phyloP scores from a whole-genome alignment of 2,113 vertebrate genomes.

The Phalacrocorax pelagicus region DNA sequence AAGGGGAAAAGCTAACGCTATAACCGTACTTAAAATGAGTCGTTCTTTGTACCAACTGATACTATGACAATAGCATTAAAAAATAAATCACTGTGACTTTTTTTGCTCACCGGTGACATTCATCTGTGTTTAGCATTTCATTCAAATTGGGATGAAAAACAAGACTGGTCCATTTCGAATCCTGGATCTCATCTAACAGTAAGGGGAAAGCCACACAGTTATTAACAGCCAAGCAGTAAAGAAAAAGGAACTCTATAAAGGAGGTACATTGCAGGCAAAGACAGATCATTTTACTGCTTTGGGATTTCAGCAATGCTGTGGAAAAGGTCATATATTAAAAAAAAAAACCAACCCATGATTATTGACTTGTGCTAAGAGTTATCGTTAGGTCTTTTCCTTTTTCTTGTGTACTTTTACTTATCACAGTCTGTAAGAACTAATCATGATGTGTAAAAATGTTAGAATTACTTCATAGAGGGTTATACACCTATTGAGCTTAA shows the following conservation, averaged over 20 bases:
- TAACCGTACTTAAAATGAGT: slow-evolving; percentile 9
- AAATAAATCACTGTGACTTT: background rate
- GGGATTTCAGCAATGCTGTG: background rate
- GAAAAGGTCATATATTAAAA: background rate
- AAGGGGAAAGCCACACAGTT: background rate
- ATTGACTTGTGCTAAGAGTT: slow-evolving; percentile 2
- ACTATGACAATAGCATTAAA: background rate
- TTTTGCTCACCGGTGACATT: background rate
- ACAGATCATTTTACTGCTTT: background rate
- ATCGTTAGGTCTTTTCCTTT: background rate
- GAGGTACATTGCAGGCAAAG: background rate
- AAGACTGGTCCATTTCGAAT: background rate
- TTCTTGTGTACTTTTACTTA: slow-evolving; percentile 13
- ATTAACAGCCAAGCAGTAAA: background rate
- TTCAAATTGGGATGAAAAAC: background rate
- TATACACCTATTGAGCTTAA: background rate
- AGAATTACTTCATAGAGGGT: background rate
- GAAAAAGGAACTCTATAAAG: background rate
- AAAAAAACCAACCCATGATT: background rate
- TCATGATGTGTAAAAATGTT: background rate
- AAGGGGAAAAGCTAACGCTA: slow-evolving; percentile 24
- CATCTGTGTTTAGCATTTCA: background rate
- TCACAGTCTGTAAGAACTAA: background rate
- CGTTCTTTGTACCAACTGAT: background rate
- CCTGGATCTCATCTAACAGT: background rate